Percentiles rank a stretch among this genome's conserved stretches.
These are phyloP conservation scores for Hirtodrosophila alboralis DNA, from an alignment of 2,888 invertebrate genomes.

Conservation along the genomic window DNA sequence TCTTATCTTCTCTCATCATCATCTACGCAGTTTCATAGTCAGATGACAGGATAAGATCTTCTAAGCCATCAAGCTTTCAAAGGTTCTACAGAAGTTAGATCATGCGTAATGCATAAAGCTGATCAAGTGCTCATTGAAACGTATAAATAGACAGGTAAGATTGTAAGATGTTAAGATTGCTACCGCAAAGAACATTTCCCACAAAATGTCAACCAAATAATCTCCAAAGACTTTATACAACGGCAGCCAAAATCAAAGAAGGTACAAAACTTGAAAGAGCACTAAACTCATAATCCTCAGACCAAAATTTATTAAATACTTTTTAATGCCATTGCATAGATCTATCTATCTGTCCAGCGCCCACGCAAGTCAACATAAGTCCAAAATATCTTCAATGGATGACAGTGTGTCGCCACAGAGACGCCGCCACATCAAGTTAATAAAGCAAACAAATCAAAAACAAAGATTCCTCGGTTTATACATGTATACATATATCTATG, in stretches of 20 bases:
- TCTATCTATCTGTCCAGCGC: conserved; percentile 47
- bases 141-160: conserved; percentile 58
- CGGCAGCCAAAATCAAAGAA: conserved; percentile 16
- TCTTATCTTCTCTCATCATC: not conserved
- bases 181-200: conserved; percentile 72
- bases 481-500: conserved; percentile 9
- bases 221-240: conserved; percentile 22
- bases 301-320: conserved; percentile 70
- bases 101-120: conserved; percentile 37
- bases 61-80: conserved; percentile 3
- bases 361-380: conserved; percentile 60
- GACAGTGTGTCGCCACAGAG: conserved; percentile 58
- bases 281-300: conserved; percentile 65
- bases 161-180: too few species aligned
- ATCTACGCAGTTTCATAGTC: not conserved
- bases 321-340: conserved; percentile 59
- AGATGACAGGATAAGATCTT: conserved; percentile 14
- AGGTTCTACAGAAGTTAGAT: conserved; percentile 46
- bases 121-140: conserved; percentile 53
- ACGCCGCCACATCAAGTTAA: conserved; percentile 68
- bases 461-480: conserved; percentile 50
- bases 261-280: conserved; percentile 24
- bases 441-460: conserved; percentile 75
- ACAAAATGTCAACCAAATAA: conserved; percentile 64
- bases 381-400: conserved; percentile 45